These are phyloP conservation scores for Danio albolineatus DNA, from an alignment of 2,797 vertebrate genomes.

Conservation along the genomic window DNA sequence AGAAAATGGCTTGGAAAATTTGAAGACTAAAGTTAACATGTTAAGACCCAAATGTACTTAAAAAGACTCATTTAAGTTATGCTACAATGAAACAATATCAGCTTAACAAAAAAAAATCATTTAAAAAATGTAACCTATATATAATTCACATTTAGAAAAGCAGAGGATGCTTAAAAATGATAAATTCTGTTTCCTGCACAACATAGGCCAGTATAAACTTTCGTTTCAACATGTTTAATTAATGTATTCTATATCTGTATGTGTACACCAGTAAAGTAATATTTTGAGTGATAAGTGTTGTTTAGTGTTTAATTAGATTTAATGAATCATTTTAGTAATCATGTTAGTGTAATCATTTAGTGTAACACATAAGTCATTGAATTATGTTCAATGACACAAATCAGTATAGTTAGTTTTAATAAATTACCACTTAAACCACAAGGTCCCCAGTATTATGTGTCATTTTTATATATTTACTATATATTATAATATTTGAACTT, in stretches of 20 bases:
- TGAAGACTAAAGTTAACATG: background rate
- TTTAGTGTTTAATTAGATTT: background rate
- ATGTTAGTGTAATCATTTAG: too few species aligned
- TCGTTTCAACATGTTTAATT: background rate
- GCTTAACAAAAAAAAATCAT: background rate
- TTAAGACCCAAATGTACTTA: background rate
- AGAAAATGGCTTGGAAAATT: background rate
- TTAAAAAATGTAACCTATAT: background rate
- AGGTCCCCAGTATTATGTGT: background rate
- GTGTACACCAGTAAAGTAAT: background rate
- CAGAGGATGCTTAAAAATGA: background rate
- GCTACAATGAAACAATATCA: slow-evolving; percentile 1
- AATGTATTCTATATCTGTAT: background rate
- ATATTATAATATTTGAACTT: background rate
- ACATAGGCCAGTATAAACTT: background rate
- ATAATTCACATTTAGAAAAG: background rate
- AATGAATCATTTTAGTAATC: background rate
- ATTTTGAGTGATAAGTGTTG: background rate
- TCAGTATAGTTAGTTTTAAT: background rate
- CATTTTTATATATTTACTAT: background rate
- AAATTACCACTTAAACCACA: background rate
- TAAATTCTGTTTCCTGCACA: background rate
- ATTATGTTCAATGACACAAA: background rate
- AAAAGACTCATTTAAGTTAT: background rate
- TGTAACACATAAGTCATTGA: background rate